phyloP scores from a whole-genome alignment of 2,113 vertebrate genomes.

The Mormyrus iriodes region DNA sequence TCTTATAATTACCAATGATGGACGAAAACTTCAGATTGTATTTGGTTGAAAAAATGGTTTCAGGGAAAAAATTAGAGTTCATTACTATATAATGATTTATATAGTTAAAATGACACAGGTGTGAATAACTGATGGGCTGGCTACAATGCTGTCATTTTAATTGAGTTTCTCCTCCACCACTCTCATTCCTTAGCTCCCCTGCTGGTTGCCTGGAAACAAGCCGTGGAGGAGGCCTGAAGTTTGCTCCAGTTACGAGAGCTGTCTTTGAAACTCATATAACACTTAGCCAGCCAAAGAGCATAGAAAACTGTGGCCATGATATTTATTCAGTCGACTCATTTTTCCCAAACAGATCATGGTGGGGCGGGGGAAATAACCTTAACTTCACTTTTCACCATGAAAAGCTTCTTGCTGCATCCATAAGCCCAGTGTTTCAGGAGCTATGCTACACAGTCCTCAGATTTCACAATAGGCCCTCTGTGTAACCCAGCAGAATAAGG shows the following conservation, averaged over 20 bases:
- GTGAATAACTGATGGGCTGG: neutral
- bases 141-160: neutral
- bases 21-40: neutral
- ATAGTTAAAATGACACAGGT: neutral
- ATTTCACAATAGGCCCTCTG: neutral
- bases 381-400: neutral
- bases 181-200: neutral
- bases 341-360: no score
- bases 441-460: neutral
- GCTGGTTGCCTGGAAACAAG: constrained; percentile 11
- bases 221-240: neutral
- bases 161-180: neutral
- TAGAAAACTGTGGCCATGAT: neutral
- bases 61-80: neutral
- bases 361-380: no score
- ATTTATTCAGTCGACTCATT: neutral
- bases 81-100: neutral
- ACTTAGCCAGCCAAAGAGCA: neutral
- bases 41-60: neutral
- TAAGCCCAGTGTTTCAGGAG: neutral
- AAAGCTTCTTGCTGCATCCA: neutral
- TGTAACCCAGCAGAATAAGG: neutral
- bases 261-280: neutral
- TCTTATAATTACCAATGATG: neutral
- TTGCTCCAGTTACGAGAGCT: neutral